These are phyloP conservation scores for Coenonympha arcania DNA, from an alignment of 2,888 invertebrate genomes.

Conservation along the genomic window DNA sequence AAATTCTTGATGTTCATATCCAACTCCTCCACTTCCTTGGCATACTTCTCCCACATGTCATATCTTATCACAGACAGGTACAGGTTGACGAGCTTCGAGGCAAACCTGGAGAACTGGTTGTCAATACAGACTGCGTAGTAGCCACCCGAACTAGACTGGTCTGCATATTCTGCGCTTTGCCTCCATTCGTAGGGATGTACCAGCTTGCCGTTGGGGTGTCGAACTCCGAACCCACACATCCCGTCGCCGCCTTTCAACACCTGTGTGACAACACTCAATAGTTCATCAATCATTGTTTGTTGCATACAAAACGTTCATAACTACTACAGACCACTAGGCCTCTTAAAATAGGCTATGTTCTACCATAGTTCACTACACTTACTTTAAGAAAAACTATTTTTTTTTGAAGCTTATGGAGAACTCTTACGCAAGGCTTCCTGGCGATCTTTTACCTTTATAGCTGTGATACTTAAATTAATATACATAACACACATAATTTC, in stretches of 20 bases:
- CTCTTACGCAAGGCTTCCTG: too few species aligned
- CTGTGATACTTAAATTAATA: too few species aligned
- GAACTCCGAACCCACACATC: constrained; percentile 92
- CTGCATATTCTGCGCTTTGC: constrained; percentile 91
- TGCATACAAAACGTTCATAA: too few species aligned
- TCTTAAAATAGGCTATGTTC: too few species aligned
- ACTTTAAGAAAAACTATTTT: too few species aligned
- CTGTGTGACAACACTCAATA: too few species aligned
- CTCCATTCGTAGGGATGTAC: constrained; percentile 94
- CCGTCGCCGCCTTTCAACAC: constrained; percentile 94
- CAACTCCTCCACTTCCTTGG: constrained; percentile 89
- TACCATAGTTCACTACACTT: too few species aligned
- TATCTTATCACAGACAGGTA: constrained; percentile 93
- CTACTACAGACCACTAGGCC: too few species aligned
- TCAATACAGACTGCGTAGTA: constrained; percentile 94
- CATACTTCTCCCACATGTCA: constrained; percentile 94
- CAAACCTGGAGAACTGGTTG: constrained; percentile 93
- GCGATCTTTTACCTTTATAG: too few species aligned
- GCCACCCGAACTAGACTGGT: constrained; percentile 84
- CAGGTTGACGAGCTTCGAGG: constrained; percentile 89
- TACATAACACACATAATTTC: too few species aligned
- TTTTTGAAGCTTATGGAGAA: too few species aligned
- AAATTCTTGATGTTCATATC: constrained; percentile 93
- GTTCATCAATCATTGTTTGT: too few species aligned
- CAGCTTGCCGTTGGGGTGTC: constrained; percentile 87